These are phyloP conservation scores for Sarcoramphus papa DNA, from an alignment of 2,797 vertebrate genomes.

Conservation along the genomic window DNA sequence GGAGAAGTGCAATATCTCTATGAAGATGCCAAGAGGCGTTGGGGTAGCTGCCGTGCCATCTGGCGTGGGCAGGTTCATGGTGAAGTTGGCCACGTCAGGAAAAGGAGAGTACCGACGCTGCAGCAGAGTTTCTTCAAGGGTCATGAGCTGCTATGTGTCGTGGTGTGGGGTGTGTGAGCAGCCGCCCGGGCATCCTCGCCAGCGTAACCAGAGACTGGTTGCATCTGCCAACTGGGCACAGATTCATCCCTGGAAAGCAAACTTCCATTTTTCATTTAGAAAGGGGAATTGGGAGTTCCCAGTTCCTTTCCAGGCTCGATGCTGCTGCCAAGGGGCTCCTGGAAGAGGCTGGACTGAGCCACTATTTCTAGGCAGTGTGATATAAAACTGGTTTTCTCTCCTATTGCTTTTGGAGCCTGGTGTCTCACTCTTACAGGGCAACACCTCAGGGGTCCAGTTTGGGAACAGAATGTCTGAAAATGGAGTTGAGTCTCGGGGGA, in stretches of 20 bases:
- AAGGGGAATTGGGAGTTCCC: background rate
- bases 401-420: background rate
- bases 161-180: background rate
- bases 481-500: background rate
- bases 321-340: background rate
- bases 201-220: background rate
- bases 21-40: fast-evolving
- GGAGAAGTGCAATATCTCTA: background rate
- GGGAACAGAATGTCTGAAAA: background rate
- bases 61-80: fast-evolving
- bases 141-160: fast-evolving
- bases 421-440: background rate
- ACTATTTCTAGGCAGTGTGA: background rate
- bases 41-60: background rate
- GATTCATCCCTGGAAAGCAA: background rate
- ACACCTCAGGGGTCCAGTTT: fast-evolving
- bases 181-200: background rate
- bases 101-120: fast-evolving
- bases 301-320: background rate
- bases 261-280: background rate
- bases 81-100: fast-evolving
- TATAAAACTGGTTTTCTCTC: background rate
- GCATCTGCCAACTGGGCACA: background rate
- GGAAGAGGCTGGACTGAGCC: background rate
- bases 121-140: background rate